phyloP scores from a whole-genome alignment of 2,797 vertebrate species.

The Otolemur crassicaudatus region DNA sequence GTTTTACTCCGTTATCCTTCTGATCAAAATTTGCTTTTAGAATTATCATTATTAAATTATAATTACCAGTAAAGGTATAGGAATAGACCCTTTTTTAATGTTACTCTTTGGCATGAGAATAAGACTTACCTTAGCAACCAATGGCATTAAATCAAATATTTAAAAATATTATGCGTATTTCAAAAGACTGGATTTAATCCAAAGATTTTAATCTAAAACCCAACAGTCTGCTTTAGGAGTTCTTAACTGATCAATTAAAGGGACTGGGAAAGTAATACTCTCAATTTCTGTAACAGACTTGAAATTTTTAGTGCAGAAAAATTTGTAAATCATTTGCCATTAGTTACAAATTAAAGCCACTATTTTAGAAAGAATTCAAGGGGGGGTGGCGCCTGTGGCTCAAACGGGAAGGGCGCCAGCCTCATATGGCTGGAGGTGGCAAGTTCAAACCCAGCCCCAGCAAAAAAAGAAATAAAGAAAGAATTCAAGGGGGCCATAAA shows the following conservation, averaged over 20 bases:
- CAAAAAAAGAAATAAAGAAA: neutral
- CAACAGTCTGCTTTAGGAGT: neutral
- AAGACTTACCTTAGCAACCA: constrained; percentile 5
- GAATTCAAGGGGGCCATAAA: neutral
- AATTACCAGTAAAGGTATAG: neutral
- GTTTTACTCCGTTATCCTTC: neutral
- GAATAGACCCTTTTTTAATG: neutral
- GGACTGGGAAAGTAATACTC: neutral
- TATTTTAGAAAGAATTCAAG: neutral
- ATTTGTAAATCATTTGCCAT: neutral
- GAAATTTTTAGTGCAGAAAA: neutral
- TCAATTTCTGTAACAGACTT: neutral
- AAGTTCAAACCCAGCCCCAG: no score
- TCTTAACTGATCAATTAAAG: neutral
- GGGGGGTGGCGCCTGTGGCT: no score
- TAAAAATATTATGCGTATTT: neutral
- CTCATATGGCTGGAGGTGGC: no score
- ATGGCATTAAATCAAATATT: neutral
- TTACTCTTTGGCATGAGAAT: neutral
- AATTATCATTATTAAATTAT: neutral
- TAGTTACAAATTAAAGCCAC: neutral
- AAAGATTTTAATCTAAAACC: constrained; percentile 33
- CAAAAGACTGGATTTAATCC: neutral
- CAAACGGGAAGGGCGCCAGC: no score
- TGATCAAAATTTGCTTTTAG: constrained; percentile 30